phyloP scores from a whole-genome alignment of 2,888 invertebrate genomes.

The Spilarctia lutea region DNA sequence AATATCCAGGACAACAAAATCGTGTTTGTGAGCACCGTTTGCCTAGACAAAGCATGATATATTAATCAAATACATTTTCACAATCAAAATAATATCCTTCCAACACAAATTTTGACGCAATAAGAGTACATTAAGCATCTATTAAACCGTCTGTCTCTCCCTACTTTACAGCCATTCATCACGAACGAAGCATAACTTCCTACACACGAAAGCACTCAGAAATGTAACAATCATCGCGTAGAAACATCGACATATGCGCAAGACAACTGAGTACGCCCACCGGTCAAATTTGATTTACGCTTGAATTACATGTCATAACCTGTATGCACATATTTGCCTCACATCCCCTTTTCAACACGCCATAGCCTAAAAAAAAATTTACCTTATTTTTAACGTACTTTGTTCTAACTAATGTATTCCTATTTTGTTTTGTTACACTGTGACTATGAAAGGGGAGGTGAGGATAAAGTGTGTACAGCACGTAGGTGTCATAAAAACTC shows the following conservation, averaged over 20 bases:
- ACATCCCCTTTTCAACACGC: slow-evolving; percentile 45
- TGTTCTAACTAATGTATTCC: background rate
- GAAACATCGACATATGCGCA: slow-evolving; percentile 83
- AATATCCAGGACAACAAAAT: background rate
- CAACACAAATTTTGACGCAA: slow-evolving; percentile 32
- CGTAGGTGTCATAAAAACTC: slow-evolving; percentile 72
- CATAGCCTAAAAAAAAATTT: slow-evolving; percentile 56
- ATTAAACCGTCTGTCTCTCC: slow-evolving; percentile 50
- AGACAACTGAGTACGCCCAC: slow-evolving; percentile 81
- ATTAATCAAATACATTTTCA: slow-evolving; percentile 10
- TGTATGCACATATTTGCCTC: slow-evolving; percentile 62
- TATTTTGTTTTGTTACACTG: slow-evolving; percentile 52
- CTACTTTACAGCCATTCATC: slow-evolving; percentile 70
- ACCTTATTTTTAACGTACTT: slow-evolving; percentile 8
- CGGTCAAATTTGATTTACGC: slow-evolving; percentile 87
- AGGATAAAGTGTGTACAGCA: slow-evolving; percentile 56
- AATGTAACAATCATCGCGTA: slow-evolving; percentile 70
- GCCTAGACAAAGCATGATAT: background rate
- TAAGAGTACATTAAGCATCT: slow-evolving; percentile 45
- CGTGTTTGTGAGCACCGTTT: background rate
- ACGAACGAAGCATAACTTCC: slow-evolving; percentile 72
- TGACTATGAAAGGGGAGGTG: slow-evolving; percentile 45
- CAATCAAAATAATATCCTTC: slow-evolving; percentile 14
- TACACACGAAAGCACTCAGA: slow-evolving; percentile 81
- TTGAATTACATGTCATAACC: slow-evolving; percentile 85